Percentiles rank a stretch among this genome's conserved stretches.
Conservation (phyloP, 2,888 invertebrate species). For the Ornithoptera priamus region DNA sequence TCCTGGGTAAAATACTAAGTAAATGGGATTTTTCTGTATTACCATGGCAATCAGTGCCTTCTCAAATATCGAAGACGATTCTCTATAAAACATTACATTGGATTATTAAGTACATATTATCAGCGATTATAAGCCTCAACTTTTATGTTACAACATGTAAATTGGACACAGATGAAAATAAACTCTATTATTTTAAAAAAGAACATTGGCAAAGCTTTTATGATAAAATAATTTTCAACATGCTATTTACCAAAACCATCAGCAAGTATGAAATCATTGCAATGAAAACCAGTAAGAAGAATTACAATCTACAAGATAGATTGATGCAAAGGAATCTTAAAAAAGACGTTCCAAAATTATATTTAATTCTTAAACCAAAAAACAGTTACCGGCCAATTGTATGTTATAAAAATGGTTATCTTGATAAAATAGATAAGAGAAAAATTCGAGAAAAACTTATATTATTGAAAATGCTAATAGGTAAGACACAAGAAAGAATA, state of each 20-base stretch:
- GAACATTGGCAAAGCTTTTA: slow-evolving; percentile 71
- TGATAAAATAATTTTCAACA: slow-evolving; percentile 58
- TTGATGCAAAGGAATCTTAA: slow-evolving; percentile 46
- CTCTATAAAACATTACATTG: slow-evolving; percentile 49
- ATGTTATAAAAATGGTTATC: slow-evolving; percentile 54
- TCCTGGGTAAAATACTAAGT: slow-evolving; percentile 42
- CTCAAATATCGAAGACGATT: slow-evolving; percentile 36
- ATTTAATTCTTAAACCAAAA: slow-evolving; percentile 61
- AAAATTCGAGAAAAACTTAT: slow-evolving; percentile 60
- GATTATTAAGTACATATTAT: slow-evolving; percentile 58
- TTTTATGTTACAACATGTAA: slow-evolving; percentile 72
- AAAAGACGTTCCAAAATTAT: slow-evolving; percentile 62
- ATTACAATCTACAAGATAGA: slow-evolving; percentile 42
- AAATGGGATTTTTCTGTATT: slow-evolving; percentile 56
- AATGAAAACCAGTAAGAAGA: slow-evolving; percentile 50
- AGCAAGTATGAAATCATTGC: slow-evolving; percentile 49
- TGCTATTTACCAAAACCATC: slow-evolving; percentile 55
- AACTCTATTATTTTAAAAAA: slow-evolving; percentile 68
- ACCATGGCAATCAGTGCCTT: slow-evolving; percentile 50
- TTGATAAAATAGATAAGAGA: slow-evolving; percentile 49
- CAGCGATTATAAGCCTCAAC: slow-evolving; percentile 63
- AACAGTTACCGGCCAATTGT: slow-evolving; percentile 67
- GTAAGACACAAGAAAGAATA: slow-evolving; percentile 47
- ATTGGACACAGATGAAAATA: slow-evolving; percentile 65
- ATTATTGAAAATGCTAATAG: slow-evolving; percentile 53